These are phyloP conservation scores for Hypomecis atomaria DNA, from an alignment of 2,888 invertebrate species.

Conservation along the genomic window DNA sequence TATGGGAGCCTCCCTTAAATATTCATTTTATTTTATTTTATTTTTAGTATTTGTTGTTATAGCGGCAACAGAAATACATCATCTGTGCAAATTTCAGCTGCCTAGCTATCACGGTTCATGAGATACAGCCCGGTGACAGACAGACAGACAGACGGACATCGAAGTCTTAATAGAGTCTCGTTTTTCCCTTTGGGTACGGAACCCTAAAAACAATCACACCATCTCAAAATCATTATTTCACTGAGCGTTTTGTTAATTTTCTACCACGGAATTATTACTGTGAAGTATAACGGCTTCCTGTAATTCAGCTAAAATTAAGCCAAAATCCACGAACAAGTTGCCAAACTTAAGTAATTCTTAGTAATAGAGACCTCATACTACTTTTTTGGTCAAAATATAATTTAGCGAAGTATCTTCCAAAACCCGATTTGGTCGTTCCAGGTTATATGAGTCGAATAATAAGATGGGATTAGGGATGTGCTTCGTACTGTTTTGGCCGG, in stretches of 20 bases:
- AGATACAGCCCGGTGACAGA: too few relatives aligned
- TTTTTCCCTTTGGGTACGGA: too few relatives aligned
- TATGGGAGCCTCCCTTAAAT: too few relatives aligned
- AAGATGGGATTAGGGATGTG: slow-evolving; percentile 20
- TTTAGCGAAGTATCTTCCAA: slow-evolving; percentile 8
- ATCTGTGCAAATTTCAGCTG: too few relatives aligned
- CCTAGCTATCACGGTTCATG: too few relatives aligned
- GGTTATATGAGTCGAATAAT: slow-evolving; percentile 34
- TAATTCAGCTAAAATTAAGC: slow-evolving; percentile 7
- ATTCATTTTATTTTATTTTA: too few relatives aligned
- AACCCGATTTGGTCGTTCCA: slow-evolving; percentile 20
- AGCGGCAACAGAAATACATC: too few relatives aligned
- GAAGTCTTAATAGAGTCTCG: too few relatives aligned
- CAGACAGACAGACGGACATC: too few relatives aligned
- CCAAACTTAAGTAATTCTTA: slow-evolving; percentile 10
- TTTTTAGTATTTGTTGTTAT: too few relatives aligned
- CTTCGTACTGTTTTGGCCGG: slow-evolving; percentile 1
- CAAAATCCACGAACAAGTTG: not conserved
- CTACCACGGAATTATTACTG: not conserved
- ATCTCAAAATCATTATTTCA: too few relatives aligned
- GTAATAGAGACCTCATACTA: not conserved
- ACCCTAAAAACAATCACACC: too few relatives aligned
- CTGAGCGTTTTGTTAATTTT: not conserved
- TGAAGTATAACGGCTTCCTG: not conserved
- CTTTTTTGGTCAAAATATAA: slow-evolving; percentile 18